Conservation (phyloP, 2,113 vertebrate species). For the Pomatostomus ruficeps region DNA sequence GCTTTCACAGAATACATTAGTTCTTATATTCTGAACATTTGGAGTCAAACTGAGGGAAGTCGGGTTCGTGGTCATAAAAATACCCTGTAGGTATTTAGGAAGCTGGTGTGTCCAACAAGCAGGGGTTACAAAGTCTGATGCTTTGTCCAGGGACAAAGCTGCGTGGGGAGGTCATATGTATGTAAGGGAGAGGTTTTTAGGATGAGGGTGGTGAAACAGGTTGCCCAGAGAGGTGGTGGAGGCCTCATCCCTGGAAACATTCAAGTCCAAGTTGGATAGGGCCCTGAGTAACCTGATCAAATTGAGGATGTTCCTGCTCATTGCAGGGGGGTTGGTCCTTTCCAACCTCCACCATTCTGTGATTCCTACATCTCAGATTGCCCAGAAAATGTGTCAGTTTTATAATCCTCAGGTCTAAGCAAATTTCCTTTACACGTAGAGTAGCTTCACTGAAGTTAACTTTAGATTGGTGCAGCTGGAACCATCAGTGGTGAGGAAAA, state of each 20-base stretch:
- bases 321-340: background rate
- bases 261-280: background rate
- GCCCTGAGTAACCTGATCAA: background rate
- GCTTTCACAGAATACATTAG: background rate
- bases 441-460: background rate
- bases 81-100: accelerated
- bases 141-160: background rate
- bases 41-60: background rate
- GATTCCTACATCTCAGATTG: background rate
- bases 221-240: background rate
- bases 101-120: background rate
- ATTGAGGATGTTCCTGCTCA: background rate
- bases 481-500: background rate
- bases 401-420: background rate
- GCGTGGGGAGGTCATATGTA: background rate
- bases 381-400: background rate
- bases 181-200: background rate
- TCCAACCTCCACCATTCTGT: background rate
- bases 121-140: background rate
- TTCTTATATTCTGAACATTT: background rate
- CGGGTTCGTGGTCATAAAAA: background rate
- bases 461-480: background rate
- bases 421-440: background rate
- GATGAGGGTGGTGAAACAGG: background rate
- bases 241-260: background rate